phyloP scores from a whole-genome alignment of 2,797 vertebrate genomes.

The Todus mexicanus region DNA sequence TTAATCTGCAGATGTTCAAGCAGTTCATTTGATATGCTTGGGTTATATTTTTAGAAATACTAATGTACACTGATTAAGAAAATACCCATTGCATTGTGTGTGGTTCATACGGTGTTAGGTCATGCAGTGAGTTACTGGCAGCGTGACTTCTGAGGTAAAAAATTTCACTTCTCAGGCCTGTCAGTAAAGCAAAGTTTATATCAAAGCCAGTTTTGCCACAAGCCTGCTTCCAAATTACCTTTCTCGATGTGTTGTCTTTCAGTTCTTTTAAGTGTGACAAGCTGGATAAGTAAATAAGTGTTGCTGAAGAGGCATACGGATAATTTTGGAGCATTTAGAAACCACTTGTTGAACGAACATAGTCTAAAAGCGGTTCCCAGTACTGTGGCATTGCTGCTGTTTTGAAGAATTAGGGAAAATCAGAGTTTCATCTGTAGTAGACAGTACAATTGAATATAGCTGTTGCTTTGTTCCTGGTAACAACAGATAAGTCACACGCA shows the following conservation, averaged over 20 bases:
- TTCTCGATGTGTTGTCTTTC: neutral
- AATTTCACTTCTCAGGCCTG: neutral
- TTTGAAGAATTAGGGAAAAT: neutral
- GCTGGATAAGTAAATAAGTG: neutral
- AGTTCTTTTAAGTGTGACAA: neutral
- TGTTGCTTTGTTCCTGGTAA: neutral
- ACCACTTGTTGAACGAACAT: neutral
- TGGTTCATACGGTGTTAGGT: neutral
- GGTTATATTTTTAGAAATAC: neutral
- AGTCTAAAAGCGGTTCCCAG: neutral
- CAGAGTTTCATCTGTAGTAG: neutral
- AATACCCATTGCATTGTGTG: neutral
- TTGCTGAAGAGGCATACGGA: neutral
- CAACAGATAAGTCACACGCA: neutral
- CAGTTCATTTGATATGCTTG: neutral
- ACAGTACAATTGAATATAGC: neutral
- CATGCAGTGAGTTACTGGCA: neutral
- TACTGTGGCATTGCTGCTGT: neutral
- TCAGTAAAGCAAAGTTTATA: neutral
- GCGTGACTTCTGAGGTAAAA: neutral
- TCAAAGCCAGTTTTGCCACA: neutral
- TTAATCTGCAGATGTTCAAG: neutral
- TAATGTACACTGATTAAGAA: neutral
- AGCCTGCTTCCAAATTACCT: neutral
- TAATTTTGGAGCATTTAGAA: neutral